These are phyloP conservation scores for Drosophila phalerata DNA, from an alignment of 2,888 invertebrate species.

Conservation along the genomic window DNA sequence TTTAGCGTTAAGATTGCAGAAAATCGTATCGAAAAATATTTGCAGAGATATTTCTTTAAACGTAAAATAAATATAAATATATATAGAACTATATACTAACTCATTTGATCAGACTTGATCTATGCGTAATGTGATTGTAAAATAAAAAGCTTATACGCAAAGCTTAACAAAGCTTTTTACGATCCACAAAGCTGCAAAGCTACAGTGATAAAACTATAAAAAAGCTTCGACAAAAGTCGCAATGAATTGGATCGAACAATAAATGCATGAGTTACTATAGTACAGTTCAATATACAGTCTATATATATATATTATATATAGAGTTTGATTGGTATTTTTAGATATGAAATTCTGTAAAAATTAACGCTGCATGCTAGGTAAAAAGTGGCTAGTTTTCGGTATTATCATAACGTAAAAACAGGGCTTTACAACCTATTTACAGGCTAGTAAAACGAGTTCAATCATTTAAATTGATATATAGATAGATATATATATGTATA, in stretches of 20 bases:
- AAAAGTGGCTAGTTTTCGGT: conserved; percentile 53
- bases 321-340: conserved; percentile 65
- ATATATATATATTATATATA: background rate
- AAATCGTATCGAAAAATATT: conserved; percentile 84
- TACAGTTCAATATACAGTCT: background rate
- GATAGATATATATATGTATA: conserved; percentile 4
- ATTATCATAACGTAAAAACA: conserved; percentile 81
- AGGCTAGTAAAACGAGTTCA: conserved; percentile 86
- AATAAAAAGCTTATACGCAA: conserved; percentile 4
- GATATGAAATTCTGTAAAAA: conserved; percentile 84
- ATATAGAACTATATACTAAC: background rate
- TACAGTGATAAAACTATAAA: conserved; percentile 4
- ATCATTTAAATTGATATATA: conserved; percentile 60
- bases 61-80: background rate
- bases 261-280: conserved; percentile 3
- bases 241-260: background rate
- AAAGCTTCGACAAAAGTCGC: too few relatives aligned
- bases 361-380: conserved; percentile 81
- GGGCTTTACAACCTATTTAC: conserved; percentile 86
- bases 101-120: background rate
- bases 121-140: background rate
- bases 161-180: conserved; percentile 8
- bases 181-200: background rate
- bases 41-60: conserved; percentile 11
- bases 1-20: conserved; percentile 85